Evolutionary conservation across 2,113 vertebrate species (phyloP).

Genomic region (Rattus rattus): DNA sequence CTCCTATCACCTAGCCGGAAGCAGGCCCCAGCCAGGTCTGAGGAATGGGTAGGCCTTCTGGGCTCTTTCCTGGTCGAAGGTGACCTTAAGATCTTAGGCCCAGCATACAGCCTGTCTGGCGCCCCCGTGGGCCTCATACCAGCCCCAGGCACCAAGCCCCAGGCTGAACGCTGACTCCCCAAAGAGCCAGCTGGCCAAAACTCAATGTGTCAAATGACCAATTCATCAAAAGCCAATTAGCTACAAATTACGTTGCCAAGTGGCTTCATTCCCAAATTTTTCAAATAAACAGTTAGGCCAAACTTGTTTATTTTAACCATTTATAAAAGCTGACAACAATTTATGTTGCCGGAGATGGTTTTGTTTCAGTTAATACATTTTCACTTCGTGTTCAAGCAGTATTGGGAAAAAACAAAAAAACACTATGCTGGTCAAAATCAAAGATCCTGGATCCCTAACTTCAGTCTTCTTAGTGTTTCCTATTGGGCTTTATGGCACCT

Average conservation of each 20-base stretch:
- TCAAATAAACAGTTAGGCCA: constrained; percentile 78
- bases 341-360: constrained; percentile 69
- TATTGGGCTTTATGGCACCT: neutral
- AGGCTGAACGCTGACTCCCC: constrained; percentile 57
- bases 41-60: constrained; percentile 49
- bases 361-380: constrained; percentile 68
- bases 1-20: neutral
- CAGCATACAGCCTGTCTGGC: constrained; percentile 69
- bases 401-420: constrained; percentile 49
- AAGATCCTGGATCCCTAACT: neutral
- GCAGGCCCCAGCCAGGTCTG: neutral
- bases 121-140: constrained; percentile 60
- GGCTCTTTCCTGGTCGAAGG: constrained; percentile 58
- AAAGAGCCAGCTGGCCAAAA: constrained; percentile 74
- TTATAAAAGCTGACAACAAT: constrained; percentile 79
- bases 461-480: constrained; percentile 18
- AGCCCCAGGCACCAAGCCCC: constrained; percentile 59
- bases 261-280: constrained; percentile 76
- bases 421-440: constrained; percentile 53
- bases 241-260: constrained; percentile 74
- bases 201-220: constrained; percentile 80
- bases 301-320: constrained; percentile 81
- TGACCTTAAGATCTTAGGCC: constrained; percentile 49
- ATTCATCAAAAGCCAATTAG: constrained; percentile 83
- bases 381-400: constrained; percentile 49